A percentile compares a stretch with the other conserved stretches of the same genome.
phyloP scores from a whole-genome alignment of 2,113 vertebrate species.

The Micromys minutus region DNA sequence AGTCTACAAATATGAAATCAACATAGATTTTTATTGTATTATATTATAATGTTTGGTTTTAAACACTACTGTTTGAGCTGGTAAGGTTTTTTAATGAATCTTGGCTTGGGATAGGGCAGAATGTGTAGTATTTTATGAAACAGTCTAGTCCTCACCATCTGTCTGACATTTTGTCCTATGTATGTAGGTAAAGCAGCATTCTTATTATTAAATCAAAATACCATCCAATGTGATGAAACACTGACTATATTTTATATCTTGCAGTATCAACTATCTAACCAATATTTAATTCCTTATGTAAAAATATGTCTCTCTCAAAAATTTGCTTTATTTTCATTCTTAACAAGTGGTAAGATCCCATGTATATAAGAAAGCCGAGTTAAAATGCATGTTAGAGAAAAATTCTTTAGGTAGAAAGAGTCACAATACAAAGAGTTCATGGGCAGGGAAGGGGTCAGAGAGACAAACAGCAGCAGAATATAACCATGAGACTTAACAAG shows the following conservation, averaged over 20 bases:
- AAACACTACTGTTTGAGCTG: neutral
- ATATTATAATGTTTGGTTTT: neutral
- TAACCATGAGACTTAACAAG: neutral
- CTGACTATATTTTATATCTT: neutral
- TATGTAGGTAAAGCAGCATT: neutral
- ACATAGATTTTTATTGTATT: neutral
- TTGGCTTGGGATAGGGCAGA: neutral
- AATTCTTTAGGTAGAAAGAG: neutral
- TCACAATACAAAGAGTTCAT: neutral
- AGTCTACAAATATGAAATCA: neutral
- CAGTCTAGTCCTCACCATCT: neutral
- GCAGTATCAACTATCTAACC: neutral
- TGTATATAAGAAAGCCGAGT: neutral
- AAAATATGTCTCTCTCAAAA: neutral
- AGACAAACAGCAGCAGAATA: neutral
- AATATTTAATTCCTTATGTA: neutral
- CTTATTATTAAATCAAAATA: neutral
- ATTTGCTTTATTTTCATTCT: neutral
- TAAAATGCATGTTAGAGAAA: neutral
- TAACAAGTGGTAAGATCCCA: neutral
- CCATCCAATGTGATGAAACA: neutral
- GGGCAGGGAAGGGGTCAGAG: neutral
- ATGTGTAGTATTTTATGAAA: neutral
- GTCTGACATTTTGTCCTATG: neutral
- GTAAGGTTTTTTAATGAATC: neutral